phyloP scores from a whole-genome alignment of 2,113 vertebrate species.

The Eudyptes chrysolophus region DNA sequence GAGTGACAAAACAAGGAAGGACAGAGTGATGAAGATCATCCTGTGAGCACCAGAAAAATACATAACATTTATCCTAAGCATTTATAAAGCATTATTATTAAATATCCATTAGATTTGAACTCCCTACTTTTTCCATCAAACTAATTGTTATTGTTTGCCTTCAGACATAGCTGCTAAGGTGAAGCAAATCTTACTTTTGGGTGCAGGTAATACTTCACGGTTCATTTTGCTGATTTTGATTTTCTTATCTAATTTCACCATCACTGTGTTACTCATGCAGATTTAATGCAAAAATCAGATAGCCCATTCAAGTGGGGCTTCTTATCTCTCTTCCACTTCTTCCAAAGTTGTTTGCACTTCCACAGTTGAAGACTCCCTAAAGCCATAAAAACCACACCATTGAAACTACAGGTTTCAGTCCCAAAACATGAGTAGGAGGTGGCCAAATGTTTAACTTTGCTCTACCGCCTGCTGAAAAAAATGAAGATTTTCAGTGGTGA shows the following conservation, averaged over 20 bases:
- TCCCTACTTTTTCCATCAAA: neutral
- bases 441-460: neutral
- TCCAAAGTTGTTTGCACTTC: neutral
- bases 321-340: neutral
- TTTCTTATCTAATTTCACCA: neutral
- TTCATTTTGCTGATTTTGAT: neutral
- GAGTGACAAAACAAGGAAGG: neutral
- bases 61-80: neutral
- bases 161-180: neutral
- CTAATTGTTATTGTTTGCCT: neutral
- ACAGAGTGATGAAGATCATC: neutral
- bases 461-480: neutral
- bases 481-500: neutral
- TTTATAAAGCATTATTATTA: neutral
- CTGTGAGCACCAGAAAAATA: neutral
- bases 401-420: neutral
- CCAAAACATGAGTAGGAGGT: neutral
- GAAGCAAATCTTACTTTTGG: neutral
- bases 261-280: neutral
- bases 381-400: neutral
- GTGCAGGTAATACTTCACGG: fast-evolving
- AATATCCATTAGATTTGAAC: neutral
- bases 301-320: fast-evolving
- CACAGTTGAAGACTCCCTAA: neutral
- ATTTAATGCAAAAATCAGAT: neutral